Percentiles rank a stretch among this genome's conserved stretches.
phyloP scores from a whole-genome alignment of 2,113 vertebrate genomes.

The Neodontobutis hainanensis region DNA sequence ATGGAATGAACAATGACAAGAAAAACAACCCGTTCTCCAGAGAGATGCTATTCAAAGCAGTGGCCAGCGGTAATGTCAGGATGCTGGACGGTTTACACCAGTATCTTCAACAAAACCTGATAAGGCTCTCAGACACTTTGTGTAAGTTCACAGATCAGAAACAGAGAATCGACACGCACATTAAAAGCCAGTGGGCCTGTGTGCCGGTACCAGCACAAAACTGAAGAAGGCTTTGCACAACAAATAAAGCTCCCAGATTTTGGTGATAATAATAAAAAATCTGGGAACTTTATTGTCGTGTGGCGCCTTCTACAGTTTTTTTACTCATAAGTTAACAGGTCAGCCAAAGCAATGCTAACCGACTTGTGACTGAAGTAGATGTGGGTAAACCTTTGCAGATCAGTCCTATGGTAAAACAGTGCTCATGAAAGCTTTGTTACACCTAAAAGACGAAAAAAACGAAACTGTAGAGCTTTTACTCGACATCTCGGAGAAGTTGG shows the following conservation, averaged over 20 bases:
- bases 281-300: too few relatives aligned
- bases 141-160: conserved; percentile 78
- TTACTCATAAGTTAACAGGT: background rate
- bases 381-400: conserved; percentile 73
- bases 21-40: conserved; percentile 47
- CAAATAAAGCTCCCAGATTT: too few relatives aligned
- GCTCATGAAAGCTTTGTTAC: conserved; percentile 92
- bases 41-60: conserved; percentile 85
- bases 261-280: too few relatives aligned
- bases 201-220: too few relatives aligned
- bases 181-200: too few relatives aligned
- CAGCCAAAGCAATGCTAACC: background rate
- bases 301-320: too few relatives aligned
- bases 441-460: conserved; percentile 85
- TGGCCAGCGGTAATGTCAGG: conserved; percentile 80
- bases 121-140: conserved; percentile 84
- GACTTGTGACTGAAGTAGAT: background rate
- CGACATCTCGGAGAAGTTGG: conserved; percentile 84
- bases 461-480: conserved; percentile 85
- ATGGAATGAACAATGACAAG: conserved; percentile 64
- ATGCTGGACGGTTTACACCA: conserved; percentile 82
- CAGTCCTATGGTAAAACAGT: conserved; percentile 89
- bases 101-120: conserved; percentile 83
- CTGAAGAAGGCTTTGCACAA: too few relatives aligned
- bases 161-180: background rate